Percentiles rank a stretch among this genome's conserved stretches.
Evolutionary conservation across 2,797 vertebrate species (phyloP).

Genomic region (Rhabdomys pumilio): DNA sequence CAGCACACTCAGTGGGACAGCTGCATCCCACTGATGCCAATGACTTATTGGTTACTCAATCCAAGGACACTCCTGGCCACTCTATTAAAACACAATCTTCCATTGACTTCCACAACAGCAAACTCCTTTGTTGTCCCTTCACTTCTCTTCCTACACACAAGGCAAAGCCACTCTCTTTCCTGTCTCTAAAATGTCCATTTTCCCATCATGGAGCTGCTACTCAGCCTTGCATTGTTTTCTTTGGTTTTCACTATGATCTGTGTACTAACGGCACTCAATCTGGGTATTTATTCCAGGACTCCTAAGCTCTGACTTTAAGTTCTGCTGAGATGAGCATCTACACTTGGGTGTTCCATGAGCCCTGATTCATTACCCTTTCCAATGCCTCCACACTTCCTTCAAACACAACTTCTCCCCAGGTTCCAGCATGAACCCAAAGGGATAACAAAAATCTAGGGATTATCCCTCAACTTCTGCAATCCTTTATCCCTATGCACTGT

Average conservation of each 20-base stretch:
- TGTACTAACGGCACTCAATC: neutral
- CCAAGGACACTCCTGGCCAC: neutral
- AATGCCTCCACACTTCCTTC: neutral
- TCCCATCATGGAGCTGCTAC: neutral
- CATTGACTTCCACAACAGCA: neutral
- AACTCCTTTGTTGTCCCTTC: neutral
- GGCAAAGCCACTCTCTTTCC: neutral
- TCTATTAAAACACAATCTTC: slow-evolving; percentile 25
- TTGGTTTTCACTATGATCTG: neutral
- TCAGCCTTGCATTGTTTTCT: neutral
- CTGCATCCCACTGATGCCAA: neutral
- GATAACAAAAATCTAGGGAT: slow-evolving; percentile 33
- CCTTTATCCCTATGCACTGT: neutral
- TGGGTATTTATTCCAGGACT: neutral
- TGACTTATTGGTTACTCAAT: neutral
- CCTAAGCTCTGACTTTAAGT: neutral
- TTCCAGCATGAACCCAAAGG: neutral
- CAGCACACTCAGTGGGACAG: neutral
- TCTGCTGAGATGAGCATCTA: neutral
- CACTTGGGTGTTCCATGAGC: neutral
- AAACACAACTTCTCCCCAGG: neutral
- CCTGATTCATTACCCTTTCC: neutral
- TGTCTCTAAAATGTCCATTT: slow-evolving; percentile 28
- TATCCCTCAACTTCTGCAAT: neutral
- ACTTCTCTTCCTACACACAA: neutral